Conservation (phyloP, 2,113 vertebrate genomes). For the Meleagris gallopavo region DNA sequence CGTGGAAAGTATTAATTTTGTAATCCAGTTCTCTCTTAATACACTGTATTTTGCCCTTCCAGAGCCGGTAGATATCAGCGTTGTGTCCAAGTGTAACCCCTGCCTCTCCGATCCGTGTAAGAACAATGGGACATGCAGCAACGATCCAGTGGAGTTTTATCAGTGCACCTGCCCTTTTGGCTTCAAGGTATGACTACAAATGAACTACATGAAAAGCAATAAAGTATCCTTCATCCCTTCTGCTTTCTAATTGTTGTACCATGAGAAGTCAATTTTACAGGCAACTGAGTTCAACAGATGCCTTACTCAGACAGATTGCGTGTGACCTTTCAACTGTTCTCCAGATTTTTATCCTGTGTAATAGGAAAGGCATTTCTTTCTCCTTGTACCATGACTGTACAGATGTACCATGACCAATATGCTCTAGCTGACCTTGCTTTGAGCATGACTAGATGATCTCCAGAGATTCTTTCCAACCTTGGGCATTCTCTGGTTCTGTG, state of each 20-base stretch:
- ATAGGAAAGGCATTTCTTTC: background rate
- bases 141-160: slow-evolving; percentile 84
- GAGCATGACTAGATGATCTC: background rate
- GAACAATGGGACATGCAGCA: slow-evolving; percentile 93
- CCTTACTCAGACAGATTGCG: background rate
- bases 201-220: background rate
- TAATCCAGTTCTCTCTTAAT: background rate
- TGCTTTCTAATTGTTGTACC: background rate
- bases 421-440: background rate
- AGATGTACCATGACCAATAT: background rate
- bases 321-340: background rate
- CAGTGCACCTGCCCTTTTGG: slow-evolving; percentile 91
- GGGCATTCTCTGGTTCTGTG: background rate
- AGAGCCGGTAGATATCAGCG: slow-evolving; percentile 88
- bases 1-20: background rate
- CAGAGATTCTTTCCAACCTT: background rate
- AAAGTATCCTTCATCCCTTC: background rate
- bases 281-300: background rate
- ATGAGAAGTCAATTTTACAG: background rate
- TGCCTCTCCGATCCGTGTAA: slow-evolving; percentile 91
- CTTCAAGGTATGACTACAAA: slow-evolving; percentile 87
- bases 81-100: slow-evolving; percentile 92
- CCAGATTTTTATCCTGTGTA: background rate
- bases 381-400: background rate
- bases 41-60: slow-evolving; percentile 19